phyloP scores from a whole-genome alignment of 53 echinoderm and acorn worm species.

The Luidia sarsii region DNA sequence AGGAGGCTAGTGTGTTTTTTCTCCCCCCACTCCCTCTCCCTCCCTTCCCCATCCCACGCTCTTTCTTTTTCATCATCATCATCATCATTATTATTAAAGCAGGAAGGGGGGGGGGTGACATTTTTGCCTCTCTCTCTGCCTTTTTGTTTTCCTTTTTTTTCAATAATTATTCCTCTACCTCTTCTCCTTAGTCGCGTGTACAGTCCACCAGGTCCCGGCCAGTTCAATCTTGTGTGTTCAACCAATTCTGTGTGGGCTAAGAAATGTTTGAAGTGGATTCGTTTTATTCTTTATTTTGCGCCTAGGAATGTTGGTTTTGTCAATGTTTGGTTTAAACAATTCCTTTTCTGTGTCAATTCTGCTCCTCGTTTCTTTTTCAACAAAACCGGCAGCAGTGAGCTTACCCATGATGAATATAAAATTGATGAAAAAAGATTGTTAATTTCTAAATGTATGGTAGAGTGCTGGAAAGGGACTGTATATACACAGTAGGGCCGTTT shows the following conservation, averaged over 20 bases:
- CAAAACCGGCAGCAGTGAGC: too few species aligned
- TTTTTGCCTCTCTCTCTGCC: background rate
- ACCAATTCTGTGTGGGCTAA: constrained; percentile 40
- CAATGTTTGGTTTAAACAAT: constrained; percentile 45
- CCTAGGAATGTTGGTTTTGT: constrained; percentile 34
- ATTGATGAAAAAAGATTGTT: too few species aligned
- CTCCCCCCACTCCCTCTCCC: background rate
- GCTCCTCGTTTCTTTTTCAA: too few species aligned
- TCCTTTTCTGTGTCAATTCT: background rate
- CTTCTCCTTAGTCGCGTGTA: constrained; percentile 17
- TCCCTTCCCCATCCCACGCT: background rate
- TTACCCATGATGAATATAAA: too few species aligned
- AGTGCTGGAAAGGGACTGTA: too few species aligned
- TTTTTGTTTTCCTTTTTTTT: constrained; percentile 31
- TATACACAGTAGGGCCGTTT: too few species aligned
- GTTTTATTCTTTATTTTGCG: background rate
- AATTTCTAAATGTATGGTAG: too few species aligned
- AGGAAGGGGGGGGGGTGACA: too few species aligned
- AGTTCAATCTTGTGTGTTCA: constrained; percentile 37
- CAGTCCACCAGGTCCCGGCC: background rate
- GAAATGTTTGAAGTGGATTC: constrained; percentile 44
- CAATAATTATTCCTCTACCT: too few species aligned
- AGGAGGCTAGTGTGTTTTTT: constrained; percentile 51
- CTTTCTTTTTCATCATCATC: constrained; percentile 39
- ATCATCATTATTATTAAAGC: background rate